These are phyloP conservation scores for Salpingus planirostris DNA, from an alignment of 2,888 invertebrate species.

Conservation along the genomic window DNA sequence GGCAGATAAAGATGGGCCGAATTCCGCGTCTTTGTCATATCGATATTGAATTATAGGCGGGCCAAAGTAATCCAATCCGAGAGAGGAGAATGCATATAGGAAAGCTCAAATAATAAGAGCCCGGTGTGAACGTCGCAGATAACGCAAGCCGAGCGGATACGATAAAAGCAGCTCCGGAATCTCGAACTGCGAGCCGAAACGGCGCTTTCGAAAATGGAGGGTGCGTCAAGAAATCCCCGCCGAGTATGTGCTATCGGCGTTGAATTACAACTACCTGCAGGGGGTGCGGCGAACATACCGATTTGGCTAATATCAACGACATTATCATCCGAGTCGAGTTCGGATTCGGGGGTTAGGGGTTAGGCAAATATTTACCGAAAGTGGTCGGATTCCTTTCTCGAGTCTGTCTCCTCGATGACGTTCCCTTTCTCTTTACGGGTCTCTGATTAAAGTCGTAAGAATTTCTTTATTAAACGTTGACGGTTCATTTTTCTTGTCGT, in stretches of 20 bases:
- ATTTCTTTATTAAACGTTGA: no score
- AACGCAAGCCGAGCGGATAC: conserved; percentile 16
- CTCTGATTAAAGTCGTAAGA: no score
- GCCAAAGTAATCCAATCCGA: conserved; percentile 22
- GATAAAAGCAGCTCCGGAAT: conserved; percentile 17
- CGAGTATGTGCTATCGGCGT: conserved; percentile 10
- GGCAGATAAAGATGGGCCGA: no score
- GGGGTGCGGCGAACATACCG: no score
- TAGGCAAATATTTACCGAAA: no score
- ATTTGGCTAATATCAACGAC: no score
- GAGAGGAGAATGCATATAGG: conserved; percentile 16
- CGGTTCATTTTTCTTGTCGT: no score
- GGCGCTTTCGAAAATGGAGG: conserved; percentile 19
- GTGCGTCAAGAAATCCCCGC: conserved; percentile 14
- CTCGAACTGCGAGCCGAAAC: conserved; percentile 17
- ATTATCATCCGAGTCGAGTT: no score
- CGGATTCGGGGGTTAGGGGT: no score
- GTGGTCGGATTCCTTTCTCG: no score
- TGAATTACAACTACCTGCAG: conserved; percentile 15
- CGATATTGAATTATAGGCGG: conserved; percentile 24
- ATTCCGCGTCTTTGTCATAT: conserved; percentile 14
- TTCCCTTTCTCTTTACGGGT: no score
- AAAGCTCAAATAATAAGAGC: conserved; percentile 18
- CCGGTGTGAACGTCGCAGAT: conserved; percentile 21
- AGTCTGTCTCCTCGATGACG: no score